A percentile compares a stretch with the other conserved stretches of the same genome.
Evolutionary conservation across 2,113 vertebrate genomes (phyloP).

Genomic region (Trachemys scripta): DNA sequence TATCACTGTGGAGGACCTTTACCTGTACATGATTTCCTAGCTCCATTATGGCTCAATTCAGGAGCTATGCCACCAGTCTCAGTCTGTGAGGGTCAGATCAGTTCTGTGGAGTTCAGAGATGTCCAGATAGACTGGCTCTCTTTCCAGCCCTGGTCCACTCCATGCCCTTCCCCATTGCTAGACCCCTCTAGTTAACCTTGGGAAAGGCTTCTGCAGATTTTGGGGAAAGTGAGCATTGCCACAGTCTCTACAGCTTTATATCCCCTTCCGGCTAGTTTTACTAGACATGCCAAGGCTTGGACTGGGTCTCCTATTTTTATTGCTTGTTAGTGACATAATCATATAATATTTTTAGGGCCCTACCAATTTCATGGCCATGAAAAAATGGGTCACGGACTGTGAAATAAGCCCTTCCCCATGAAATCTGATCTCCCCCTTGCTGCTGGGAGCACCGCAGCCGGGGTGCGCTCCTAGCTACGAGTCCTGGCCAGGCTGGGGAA

Average conservation of each 20-base stretch:
- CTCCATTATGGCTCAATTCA: background rate
- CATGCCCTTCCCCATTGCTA: background rate
- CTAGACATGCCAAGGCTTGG: background rate
- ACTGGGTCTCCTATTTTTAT: background rate
- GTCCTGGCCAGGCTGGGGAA: too few species aligned
- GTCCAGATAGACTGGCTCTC: background rate
- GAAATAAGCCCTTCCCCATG: too few species aligned
- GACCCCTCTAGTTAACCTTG: background rate
- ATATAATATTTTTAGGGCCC: too few species aligned
- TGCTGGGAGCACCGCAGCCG: too few species aligned
- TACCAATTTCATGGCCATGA: too few species aligned
- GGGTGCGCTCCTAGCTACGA: too few species aligned
- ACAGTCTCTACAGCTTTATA: background rate
- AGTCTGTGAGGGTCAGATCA: background rate
- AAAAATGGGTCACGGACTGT: too few species aligned
- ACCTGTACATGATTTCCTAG: background rate
- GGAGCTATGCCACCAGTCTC: background rate
- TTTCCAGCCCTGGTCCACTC: background rate
- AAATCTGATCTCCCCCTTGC: too few species aligned
- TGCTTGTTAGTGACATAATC: background rate
- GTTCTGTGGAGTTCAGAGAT: background rate
- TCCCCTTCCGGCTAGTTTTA: background rate
- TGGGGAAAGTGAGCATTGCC: background rate
- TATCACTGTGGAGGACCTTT: background rate
- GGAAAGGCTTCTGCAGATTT: background rate